Conservation (phyloP, 1,140 invertebrate species). For the Macrosteles quadrilineatus region DNA sequence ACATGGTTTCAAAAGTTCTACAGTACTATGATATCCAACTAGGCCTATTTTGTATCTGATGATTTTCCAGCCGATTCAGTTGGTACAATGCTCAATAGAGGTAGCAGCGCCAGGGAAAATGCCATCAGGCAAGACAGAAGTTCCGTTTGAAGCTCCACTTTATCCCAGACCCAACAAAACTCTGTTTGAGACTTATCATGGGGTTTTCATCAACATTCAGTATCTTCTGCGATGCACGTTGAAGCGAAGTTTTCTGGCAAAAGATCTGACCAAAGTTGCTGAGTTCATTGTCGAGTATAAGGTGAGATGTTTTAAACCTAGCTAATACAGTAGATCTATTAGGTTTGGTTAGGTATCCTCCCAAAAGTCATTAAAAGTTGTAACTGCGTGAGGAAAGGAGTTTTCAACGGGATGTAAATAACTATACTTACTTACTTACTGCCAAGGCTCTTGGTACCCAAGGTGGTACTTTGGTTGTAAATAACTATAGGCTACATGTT, state of each 20-base stretch:
- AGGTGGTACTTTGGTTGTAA: no score
- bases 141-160: slow-evolving; percentile 92
- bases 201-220: slow-evolving; percentile 94
- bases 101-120: slow-evolving; percentile 83
- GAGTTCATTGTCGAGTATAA: slow-evolving; percentile 94
- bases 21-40: no score
- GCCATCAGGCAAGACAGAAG: slow-evolving; percentile 82
- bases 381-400: no score
- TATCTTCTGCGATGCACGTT: slow-evolving; percentile 87
- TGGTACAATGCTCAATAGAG: slow-evolving; percentile 79
- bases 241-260: slow-evolving; percentile 87
- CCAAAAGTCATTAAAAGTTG: no score
- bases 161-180: slow-evolving; percentile 64
- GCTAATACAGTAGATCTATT: no score
- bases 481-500: no score
- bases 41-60: no score
- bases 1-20: no score
- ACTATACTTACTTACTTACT: no score
- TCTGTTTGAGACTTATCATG: slow-evolving; percentile 95
- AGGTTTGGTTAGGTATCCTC: no score
- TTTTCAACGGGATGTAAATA: no score
- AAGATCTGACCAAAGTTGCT: slow-evolving; percentile 79
- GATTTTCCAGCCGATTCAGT: slow-evolving; percentile 73
- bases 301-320: slow-evolving; percentile 47
- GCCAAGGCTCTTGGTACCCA: no score